Evolutionary conservation across 1,140 invertebrate genomes (phyloP).

Genomic region (Cyphomyrmex costatus): DNA sequence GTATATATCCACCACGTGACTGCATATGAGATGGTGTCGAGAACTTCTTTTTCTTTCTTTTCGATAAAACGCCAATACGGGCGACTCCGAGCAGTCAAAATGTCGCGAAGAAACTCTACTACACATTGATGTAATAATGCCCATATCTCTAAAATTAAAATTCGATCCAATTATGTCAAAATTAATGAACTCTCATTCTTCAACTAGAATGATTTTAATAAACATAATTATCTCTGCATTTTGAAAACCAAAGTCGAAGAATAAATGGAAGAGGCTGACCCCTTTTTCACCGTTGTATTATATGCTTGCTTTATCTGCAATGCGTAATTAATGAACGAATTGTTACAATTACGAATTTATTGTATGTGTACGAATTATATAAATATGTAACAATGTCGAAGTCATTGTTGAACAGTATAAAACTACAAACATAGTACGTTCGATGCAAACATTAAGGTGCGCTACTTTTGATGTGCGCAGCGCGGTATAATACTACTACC

Average conservation of each 20-base stretch:
- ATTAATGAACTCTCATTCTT: background rate
- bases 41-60: background rate
- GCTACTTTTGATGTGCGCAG: background rate
- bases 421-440: background rate
- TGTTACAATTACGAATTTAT: background rate
- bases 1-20: background rate
- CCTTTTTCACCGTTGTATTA: background rate
- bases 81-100: background rate
- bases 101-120: background rate
- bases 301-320: background rate
- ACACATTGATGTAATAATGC: background rate
- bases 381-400: background rate
- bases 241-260: background rate
- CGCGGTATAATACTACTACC: background rate
- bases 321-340: constrained; percentile 19
- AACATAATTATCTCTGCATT: background rate
- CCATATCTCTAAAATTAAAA: constrained; percentile 2
- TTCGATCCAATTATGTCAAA: background rate
- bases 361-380: constrained; percentile 1
- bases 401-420: constrained; percentile 6
- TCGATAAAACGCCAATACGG: background rate
- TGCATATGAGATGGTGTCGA: background rate
- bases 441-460: background rate
- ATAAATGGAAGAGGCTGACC: background rate
- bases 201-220: background rate